A percentile compares a stretch with the other conserved stretches of the same genome.
These are phyloP conservation scores for Malacoctenus gilli DNA, from an alignment of 2,797 vertebrate genomes.

Conservation along the genomic window DNA sequence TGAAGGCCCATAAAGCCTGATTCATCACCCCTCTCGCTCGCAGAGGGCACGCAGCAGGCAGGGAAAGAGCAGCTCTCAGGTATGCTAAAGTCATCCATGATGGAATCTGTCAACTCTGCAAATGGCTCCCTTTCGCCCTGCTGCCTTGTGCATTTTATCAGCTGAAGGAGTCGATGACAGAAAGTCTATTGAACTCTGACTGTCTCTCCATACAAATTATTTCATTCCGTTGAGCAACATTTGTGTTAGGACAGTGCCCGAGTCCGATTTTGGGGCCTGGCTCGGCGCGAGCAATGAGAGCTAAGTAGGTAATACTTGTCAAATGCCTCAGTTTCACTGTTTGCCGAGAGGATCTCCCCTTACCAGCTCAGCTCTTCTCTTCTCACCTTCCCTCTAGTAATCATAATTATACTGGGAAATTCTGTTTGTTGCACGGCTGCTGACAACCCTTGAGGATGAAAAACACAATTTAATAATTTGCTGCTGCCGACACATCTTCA, in stretches of 20 bases:
- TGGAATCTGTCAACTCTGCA: slow-evolving; percentile 81
- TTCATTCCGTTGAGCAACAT: slow-evolving; percentile 56
- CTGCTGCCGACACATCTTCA: slow-evolving; percentile 68
- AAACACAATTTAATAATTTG: slow-evolving; percentile 76
- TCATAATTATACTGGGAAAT: slow-evolving; percentile 72
- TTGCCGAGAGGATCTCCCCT: slow-evolving; percentile 27
- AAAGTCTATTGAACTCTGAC: slow-evolving; percentile 79
- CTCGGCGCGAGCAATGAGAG: slow-evolving; percentile 37
- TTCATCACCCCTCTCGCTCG: slow-evolving; percentile 73
- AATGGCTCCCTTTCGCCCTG: slow-evolving; percentile 73
- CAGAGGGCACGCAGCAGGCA: slow-evolving; percentile 70
- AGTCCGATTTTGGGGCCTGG: slow-evolving; percentile 44
- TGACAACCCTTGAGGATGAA: slow-evolving; percentile 67
- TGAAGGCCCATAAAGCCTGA: slow-evolving; percentile 80
- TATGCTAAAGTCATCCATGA: slow-evolving; percentile 81
- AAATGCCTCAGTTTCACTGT: slow-evolving; percentile 13
- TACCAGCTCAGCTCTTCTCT: slow-evolving; percentile 40
- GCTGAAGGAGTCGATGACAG: slow-evolving; percentile 70
- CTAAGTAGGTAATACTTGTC: slow-evolving; percentile 28
- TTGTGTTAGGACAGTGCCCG: slow-evolving; percentile 59
- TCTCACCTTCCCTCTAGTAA: slow-evolving; percentile 59
- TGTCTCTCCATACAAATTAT: slow-evolving; percentile 75
- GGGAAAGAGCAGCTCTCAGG: slow-evolving; percentile 72
- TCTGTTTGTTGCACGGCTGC: slow-evolving; percentile 69
- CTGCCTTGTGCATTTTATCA: slow-evolving; percentile 74